Evolutionary conservation across 1,140 invertebrate genomes (phyloP).

Genomic region (Dermatophagoides farinae): DNA sequence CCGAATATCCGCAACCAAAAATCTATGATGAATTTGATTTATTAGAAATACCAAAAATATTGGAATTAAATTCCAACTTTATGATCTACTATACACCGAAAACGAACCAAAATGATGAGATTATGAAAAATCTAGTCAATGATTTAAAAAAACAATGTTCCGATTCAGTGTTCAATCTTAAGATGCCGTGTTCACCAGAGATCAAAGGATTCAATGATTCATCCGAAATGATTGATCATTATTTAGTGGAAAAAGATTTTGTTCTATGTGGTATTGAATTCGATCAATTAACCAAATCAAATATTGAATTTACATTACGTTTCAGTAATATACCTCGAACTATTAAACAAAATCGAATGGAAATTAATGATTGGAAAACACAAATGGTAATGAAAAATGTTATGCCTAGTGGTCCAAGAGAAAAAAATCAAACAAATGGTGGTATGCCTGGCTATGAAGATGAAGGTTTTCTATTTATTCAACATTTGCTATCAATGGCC

Average conservation of each 20-base stretch:
- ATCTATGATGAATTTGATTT: conserved; percentile 28
- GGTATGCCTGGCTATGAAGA: not conserved
- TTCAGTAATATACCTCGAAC: not conserved
- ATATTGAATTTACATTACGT: conserved; percentile 1
- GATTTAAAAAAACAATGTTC: not conserved
- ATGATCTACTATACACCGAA: not conserved
- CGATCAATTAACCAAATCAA: not conserved
- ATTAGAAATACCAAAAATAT: conserved; percentile 18
- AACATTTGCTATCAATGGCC: conserved; percentile 2
- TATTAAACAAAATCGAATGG: not conserved
- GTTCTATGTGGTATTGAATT: conserved; percentile 7
- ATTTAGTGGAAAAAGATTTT: conserved; percentile 18
- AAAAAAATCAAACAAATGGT: not conserved
- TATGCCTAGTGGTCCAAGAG: not conserved
- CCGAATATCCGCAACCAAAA: conserved; percentile 26
- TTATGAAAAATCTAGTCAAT: not conserved
- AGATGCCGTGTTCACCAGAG: too few species aligned
- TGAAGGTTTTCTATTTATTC: conserved; percentile 8
- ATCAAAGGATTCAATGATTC: conserved; percentile 22
- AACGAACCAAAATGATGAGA: not conserved
- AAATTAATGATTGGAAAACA: not conserved
- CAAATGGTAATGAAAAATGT: not conserved
- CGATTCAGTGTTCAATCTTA: not conserved
- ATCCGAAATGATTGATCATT: conserved; percentile 24
- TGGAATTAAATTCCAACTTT: not conserved